A percentile compares a stretch with the other conserved stretches of the same genome.
Conservation (phyloP, 2,113 vertebrate species). For the Neogobius melanostomus region DNA sequence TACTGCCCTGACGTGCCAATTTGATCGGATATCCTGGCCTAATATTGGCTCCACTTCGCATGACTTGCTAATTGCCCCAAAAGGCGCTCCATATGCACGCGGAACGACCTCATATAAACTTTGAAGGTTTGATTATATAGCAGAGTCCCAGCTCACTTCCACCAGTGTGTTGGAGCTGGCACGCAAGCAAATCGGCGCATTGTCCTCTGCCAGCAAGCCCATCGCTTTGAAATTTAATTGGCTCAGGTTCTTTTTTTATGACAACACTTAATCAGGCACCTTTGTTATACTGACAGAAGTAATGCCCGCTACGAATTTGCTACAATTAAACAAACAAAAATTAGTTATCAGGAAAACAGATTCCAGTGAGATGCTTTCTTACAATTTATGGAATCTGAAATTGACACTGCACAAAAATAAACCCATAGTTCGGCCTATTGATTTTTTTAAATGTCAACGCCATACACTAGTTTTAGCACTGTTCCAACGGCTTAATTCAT, state of each 20-base stretch:
- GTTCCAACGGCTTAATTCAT: neutral
- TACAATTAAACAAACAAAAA: conserved; percentile 48
- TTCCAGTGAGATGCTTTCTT: conserved; percentile 27
- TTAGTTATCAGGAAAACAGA: conserved; percentile 44
- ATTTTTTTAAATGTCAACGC: neutral
- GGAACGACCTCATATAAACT: conserved; percentile 61
- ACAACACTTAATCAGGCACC: conserved; percentile 73
- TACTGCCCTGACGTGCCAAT: neutral
- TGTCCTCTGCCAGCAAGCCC: conserved; percentile 55
- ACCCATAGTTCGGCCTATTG: neutral
- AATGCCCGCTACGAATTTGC: conserved; percentile 51
- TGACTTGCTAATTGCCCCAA: neutral
- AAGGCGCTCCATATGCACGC: neutral
- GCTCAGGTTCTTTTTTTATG: conserved; percentile 66
- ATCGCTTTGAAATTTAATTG: conserved; percentile 67
- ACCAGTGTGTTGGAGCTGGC: conserved; percentile 56
- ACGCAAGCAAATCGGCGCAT: conserved; percentile 54
- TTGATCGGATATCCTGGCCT: neutral
- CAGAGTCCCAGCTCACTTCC: conserved; percentile 8
- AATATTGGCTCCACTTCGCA: neutral
- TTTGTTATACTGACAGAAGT: conserved; percentile 73
- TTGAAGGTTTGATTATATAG: conserved; percentile 33
- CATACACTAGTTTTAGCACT: neutral
- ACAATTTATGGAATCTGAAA: conserved; percentile 22
- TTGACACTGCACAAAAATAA: neutral